Percentiles rank a stretch among this genome's conserved stretches.
Evolutionary conservation across 1,140 invertebrate genomes (phyloP).

Genomic region (Monochamus saltuarius): DNA sequence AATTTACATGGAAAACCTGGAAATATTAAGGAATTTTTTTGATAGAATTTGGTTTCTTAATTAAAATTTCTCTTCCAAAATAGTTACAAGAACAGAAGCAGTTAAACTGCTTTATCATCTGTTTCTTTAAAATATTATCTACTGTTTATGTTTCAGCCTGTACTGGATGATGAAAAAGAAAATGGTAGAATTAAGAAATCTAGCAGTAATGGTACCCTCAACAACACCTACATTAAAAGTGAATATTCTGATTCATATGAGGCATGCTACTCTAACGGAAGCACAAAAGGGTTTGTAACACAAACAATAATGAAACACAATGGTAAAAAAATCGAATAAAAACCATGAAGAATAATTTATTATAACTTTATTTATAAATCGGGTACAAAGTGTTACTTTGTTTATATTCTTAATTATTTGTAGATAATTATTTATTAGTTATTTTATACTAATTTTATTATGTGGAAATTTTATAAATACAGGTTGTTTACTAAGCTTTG

Average conservation of each 20-base stretch:
- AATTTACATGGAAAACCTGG: not conserved
- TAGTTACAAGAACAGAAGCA: too few species aligned
- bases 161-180: constrained; percentile 53
- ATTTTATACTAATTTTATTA: constrained; percentile 1
- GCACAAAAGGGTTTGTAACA: constrained; percentile 65
- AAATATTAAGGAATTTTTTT: not conserved
- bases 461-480: not conserved
- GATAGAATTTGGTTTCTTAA: constrained; percentile 6
- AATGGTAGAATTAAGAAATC: constrained; percentile 46
- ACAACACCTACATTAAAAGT: constrained; percentile 58
- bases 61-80: too few species aligned
- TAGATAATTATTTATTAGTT: constrained; percentile 19
- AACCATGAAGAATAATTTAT: constrained; percentile 21
- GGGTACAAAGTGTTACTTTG: constrained; percentile 7
- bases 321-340: constrained; percentile 39
- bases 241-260: constrained; percentile 62
- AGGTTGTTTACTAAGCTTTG: not conserved
- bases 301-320: constrained; percentile 55
- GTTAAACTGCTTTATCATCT: not conserved
- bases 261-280: constrained; percentile 67
- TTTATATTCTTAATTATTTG: constrained; percentile 3
- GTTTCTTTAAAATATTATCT: constrained; percentile 8
- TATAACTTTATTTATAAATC: constrained; percentile 26
- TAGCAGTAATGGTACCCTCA: constrained; percentile 43
- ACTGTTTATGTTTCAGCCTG: constrained; percentile 49